phyloP scores from a whole-genome alignment of 2,888 invertebrate genomes.

The Tipula unca region DNA sequence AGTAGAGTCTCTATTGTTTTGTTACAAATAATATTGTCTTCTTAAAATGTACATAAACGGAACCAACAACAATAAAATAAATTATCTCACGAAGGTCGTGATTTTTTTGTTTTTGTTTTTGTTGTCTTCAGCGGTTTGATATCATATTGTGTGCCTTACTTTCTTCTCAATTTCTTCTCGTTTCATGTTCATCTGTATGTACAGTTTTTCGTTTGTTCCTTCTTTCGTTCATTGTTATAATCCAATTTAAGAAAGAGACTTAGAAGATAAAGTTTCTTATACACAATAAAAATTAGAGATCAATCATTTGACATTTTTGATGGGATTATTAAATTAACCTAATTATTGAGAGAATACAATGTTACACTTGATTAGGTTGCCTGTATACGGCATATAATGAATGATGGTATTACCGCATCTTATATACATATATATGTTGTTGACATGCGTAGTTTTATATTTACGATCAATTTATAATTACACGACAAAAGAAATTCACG shows the following conservation, averaged over 20 bases:
- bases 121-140: background rate
- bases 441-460: background rate
- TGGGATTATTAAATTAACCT: background rate
- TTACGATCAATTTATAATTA: background rate
- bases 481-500: background rate
- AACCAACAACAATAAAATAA: slow-evolving; percentile 8
- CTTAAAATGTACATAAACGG: background rate
- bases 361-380: background rate
- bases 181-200: background rate
- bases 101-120: background rate
- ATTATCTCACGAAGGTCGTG: slow-evolving; percentile 14
- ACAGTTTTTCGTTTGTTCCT: background rate
- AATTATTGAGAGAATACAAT: background rate
- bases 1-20: background rate
- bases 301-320: background rate
- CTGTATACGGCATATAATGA: background rate
- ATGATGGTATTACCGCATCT: no score
- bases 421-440: background rate
- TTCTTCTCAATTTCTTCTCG: background rate
- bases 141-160: slow-evolving; percentile 8
- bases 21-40: slow-evolving; percentile 8
- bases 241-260: background rate
- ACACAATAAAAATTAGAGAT: background rate
- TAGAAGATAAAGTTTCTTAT: background rate
- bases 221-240: background rate